Evolutionary conservation across 2,797 vertebrate species (phyloP).

Genomic region (Eulemur coronatus): DNA sequence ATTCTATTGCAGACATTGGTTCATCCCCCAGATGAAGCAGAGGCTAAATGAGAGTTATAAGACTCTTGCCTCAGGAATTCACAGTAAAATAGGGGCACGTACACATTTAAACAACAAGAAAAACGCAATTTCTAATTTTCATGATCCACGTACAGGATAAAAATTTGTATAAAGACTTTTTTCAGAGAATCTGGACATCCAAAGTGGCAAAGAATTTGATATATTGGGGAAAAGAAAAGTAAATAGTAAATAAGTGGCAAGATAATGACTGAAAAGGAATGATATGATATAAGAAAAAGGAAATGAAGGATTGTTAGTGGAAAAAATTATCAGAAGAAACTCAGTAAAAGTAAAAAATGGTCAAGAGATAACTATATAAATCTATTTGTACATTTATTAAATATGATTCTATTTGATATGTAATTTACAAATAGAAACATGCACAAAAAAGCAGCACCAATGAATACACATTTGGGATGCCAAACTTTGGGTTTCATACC

Average conservation of each 20-base stretch:
- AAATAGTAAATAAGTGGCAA: background rate
- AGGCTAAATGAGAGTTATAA: background rate
- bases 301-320: background rate
- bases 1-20: background rate
- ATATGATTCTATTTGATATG: background rate
- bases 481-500: background rate
- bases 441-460: background rate
- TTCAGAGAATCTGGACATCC: background rate
- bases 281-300: background rate
- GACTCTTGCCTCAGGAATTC: background rate
- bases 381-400: background rate
- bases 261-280: background rate
- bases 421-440: conserved; percentile 1
- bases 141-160: background rate
- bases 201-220: background rate
- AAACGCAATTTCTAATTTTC: background rate
- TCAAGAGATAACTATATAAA: background rate
- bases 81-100: background rate
- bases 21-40: too few relatives aligned
- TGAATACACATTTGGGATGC: background rate
- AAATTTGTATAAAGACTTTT: background rate
- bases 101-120: background rate
- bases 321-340: background rate
- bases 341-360: background rate
- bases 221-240: background rate